phyloP scores from a whole-genome alignment of 2,113 vertebrate species.

The Hylia prasina region DNA sequence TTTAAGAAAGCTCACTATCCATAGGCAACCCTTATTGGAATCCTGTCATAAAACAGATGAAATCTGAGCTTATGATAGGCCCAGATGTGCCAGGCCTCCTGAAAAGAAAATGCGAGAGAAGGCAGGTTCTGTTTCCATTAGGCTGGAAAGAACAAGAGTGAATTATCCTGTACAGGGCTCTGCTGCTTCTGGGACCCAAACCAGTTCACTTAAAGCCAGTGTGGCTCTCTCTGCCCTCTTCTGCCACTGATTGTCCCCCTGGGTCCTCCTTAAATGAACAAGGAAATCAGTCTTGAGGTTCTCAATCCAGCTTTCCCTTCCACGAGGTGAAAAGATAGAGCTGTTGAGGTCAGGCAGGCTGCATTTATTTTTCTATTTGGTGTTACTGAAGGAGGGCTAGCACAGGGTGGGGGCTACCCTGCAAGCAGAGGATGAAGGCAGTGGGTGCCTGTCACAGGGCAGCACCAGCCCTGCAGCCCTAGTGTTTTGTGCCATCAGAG shows the following conservation, averaged over 20 bases:
- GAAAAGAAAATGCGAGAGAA: neutral
- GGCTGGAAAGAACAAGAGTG: neutral
- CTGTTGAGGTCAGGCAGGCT: fast-evolving
- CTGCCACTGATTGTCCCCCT: neutral
- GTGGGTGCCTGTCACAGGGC: fast-evolving
- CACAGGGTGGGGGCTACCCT: fast-evolving
- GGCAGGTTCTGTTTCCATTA: neutral
- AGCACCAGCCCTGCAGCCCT: neutral
- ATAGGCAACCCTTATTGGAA: neutral
- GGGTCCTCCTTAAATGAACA: neutral
- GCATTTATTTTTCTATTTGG: neutral
- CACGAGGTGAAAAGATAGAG: neutral
- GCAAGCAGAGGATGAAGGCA: neutral
- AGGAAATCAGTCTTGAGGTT: neutral
- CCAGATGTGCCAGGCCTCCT: neutral
- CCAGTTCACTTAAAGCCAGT: neutral
- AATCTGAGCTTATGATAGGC: neutral
- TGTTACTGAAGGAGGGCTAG: neutral
- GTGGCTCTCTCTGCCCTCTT: neutral
- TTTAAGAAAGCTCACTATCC: neutral
- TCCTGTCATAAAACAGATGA: neutral
- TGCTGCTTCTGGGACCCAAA: neutral
- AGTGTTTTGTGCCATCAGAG: neutral
- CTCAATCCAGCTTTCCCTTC: neutral
- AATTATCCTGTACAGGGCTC: neutral